Evolutionary conservation across 2,888 invertebrate genomes (phyloP).

Genomic region (Caenorhabditis doughertyi): DNA sequence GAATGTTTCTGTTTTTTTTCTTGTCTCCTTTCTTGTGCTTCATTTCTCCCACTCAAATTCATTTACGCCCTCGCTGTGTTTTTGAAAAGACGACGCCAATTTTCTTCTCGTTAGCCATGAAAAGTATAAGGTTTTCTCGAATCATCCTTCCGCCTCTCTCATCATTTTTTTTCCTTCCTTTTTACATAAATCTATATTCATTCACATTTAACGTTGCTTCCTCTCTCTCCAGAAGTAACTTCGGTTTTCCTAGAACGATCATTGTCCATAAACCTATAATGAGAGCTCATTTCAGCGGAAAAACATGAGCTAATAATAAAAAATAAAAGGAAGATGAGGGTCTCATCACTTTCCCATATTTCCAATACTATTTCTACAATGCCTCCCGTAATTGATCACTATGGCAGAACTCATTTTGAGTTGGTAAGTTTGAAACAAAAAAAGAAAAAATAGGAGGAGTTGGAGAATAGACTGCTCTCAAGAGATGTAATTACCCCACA

Average conservation of each 20-base stretch:
- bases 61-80: conserved; percentile 49
- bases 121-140: conserved; percentile 19
- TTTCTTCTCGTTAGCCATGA: conserved; percentile 31
- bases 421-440: conserved; percentile 21
- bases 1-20: conserved; percentile 53
- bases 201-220: neutral
- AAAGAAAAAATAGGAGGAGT: neutral
- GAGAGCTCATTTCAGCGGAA: conserved; percentile 10
- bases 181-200: neutral
- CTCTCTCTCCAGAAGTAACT: neutral
- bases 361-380: conserved; percentile 34
- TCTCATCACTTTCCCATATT: conserved; percentile 4
- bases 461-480: neutral
- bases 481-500: conserved; percentile 15
- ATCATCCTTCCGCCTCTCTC: conserved; percentile 9
- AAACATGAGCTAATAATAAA: conserved; percentile 39
- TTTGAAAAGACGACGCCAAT: conserved; percentile 46
- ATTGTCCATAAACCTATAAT: conserved; percentile 23
- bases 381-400: conserved; percentile 50
- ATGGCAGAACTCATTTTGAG: conserved; percentile 54
- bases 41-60: conserved; percentile 34
- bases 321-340: conserved; percentile 4
- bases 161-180: conserved; percentile 1
- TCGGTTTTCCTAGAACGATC: neutral
- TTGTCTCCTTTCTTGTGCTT: neutral